Percentiles rank a stretch among this genome's conserved stretches.
Conservation (phyloP, 2,113 vertebrate species). For the Sisor rabdophorus region DNA sequence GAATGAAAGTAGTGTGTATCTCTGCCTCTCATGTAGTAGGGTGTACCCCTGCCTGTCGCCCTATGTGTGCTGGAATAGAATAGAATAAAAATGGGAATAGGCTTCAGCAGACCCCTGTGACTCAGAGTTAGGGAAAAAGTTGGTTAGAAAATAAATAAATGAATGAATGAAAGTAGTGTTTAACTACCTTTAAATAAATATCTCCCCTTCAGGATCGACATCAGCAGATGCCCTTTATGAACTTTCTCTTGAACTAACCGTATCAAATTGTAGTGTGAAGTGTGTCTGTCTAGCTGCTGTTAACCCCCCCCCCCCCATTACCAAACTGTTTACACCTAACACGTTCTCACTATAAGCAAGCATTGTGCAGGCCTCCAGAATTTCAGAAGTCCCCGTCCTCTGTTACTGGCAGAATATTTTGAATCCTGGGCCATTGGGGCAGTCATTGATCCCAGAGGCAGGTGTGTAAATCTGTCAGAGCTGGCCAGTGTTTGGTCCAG, state of each 20-base stretch:
- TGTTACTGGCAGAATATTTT: constrained; percentile 14
- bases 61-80: too few relatives aligned
- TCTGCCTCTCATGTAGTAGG: too few relatives aligned
- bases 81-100: too few relatives aligned
- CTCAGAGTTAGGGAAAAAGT: too few relatives aligned
- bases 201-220: constrained; percentile 29
- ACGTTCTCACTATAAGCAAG: constrained; percentile 36
- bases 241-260: constrained; percentile 60
- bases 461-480: constrained; percentile 43
- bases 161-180: too few relatives aligned
- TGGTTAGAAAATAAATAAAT: too few relatives aligned
- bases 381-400: constrained; percentile 39
- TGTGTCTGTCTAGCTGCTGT: constrained; percentile 57
- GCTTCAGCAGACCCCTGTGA: too few relatives aligned
- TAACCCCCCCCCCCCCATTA: constrained; percentile 44
- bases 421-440: constrained; percentile 25
- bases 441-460: constrained; percentile 31
- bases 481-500: constrained; percentile 51
- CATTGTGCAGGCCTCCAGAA: constrained; percentile 19
- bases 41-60: too few relatives aligned
- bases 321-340: constrained; percentile 44
- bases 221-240: constrained; percentile 57
- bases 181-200: constrained; percentile 28
- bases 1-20: too few relatives aligned
- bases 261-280: constrained; percentile 63